phyloP scores from a whole-genome alignment of 2,888 invertebrate genomes.

The Campoplex nolae region DNA sequence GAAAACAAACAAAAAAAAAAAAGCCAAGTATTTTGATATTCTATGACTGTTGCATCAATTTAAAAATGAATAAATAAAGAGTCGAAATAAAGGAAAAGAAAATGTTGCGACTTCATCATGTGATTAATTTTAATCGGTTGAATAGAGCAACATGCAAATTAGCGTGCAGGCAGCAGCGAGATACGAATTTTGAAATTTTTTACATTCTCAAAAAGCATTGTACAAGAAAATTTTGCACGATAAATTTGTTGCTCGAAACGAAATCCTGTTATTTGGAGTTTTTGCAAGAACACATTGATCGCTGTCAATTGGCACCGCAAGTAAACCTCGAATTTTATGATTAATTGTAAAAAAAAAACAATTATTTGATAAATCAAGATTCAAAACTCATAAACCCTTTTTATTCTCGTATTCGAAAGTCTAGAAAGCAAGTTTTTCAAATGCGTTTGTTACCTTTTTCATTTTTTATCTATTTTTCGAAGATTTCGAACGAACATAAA shows the following conservation, averaged over 20 bases:
- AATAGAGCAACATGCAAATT: conserved; percentile 64
- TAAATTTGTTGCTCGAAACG: not conserved
- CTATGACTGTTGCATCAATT: not conserved
- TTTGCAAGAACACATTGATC: not conserved
- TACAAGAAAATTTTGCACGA: conserved; percentile 21
- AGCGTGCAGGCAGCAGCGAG: conserved; percentile 50
- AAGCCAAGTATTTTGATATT: conserved; percentile 15
- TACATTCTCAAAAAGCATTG: conserved; percentile 30
- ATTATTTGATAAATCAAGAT: not conserved
- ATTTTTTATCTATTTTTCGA: not conserved
- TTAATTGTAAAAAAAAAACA: not conserved
- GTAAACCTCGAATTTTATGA: not conserved
- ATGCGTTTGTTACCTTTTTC: not conserved
- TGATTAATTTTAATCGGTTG: conserved; percentile 39
- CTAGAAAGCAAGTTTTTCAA: not conserved
- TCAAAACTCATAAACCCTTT: not conserved
- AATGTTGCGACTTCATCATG: conserved; percentile 19
- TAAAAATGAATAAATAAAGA: conserved; percentile 38
- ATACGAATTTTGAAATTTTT: conserved; percentile 31
- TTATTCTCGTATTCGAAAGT: not conserved
- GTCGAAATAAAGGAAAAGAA: conserved; percentile 30
- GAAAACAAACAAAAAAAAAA: conserved; percentile 29
- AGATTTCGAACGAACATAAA: not conserved
- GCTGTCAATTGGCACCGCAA: not conserved
- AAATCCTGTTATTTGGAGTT: not conserved